These are phyloP conservation scores for Plectrocnemia conspersa DNA, from an alignment of 1,140 invertebrate genomes.

Conservation along the genomic window DNA sequence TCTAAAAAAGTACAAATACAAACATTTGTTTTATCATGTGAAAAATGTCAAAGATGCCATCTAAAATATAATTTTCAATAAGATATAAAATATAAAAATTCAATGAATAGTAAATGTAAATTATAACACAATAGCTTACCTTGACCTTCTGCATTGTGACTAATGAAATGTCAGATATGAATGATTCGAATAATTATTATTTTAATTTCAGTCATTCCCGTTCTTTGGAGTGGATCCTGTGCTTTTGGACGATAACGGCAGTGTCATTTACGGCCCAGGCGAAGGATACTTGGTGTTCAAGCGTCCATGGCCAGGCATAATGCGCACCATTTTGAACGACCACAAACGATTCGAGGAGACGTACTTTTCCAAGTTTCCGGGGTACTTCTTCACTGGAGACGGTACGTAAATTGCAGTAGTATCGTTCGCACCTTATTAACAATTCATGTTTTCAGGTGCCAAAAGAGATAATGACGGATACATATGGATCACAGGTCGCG, in stretches of 20 bases:
- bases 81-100: too few species aligned
- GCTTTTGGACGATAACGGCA: slow-evolving; percentile 83
- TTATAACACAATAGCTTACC: too few species aligned
- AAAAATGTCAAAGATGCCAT: too few species aligned
- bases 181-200: slow-evolving; percentile 4
- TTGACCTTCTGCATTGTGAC: too few species aligned
- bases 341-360: slow-evolving; percentile 90
- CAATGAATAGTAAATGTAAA: too few species aligned
- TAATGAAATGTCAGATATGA: too few species aligned
- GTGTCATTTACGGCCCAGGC: slow-evolving; percentile 78
- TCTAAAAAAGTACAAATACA: too few species aligned
- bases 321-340: slow-evolving; percentile 88
- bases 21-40: too few species aligned
- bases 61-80: too few species aligned
- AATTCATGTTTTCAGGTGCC: slow-evolving; percentile 60
- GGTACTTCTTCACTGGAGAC: slow-evolving; percentile 96
- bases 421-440: neutral
- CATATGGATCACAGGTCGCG: slow-evolving; percentile 93
- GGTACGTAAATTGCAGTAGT: slow-evolving; percentile 55
- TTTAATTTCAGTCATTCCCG: slow-evolving; percentile 74
- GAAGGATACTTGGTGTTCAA: slow-evolving; percentile 94
- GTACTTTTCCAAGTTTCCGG: slow-evolving; percentile 93
- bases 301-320: slow-evolving; percentile 95
- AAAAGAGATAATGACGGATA: slow-evolving; percentile 90
- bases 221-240: slow-evolving; percentile 93